These are phyloP conservation scores for Cichladusa arquata DNA, from an alignment of 2,113 vertebrate genomes.

Conservation along the genomic window DNA sequence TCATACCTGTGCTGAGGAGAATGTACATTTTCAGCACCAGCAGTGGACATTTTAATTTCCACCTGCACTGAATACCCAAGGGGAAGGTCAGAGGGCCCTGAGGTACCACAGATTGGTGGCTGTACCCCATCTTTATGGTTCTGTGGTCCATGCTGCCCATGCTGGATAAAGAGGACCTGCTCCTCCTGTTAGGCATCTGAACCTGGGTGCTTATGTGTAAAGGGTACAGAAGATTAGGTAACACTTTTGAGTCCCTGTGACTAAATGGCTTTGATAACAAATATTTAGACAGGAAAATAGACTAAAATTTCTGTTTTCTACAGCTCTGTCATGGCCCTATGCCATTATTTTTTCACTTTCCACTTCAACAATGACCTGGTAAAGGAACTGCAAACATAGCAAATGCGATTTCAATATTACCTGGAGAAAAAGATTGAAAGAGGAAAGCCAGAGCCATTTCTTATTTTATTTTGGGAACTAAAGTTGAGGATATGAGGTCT, in stretches of 20 bases:
- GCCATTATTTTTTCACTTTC: not conserved
- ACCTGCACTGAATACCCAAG: not conserved
- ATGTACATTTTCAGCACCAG: not conserved
- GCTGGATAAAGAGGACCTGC: not conserved
- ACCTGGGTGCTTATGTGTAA: not conserved
- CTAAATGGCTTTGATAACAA: not conserved
- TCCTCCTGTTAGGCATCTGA: not conserved
- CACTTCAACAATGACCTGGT: not conserved
- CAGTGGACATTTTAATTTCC: not conserved
- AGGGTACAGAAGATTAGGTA: not conserved
- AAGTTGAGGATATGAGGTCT: conserved; percentile 38
- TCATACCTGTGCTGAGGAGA: not conserved
- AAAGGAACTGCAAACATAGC: not conserved
- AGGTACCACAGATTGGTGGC: not conserved
- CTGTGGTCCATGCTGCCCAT: not conserved
- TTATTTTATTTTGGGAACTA: conserved; percentile 23
- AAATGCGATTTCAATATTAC: not conserved
- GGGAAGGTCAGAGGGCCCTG: not conserved
- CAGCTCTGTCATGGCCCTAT: not conserved
- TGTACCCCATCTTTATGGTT: not conserved
- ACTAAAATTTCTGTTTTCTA: not conserved
- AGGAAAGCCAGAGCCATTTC: not conserved
- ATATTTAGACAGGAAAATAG: not conserved
- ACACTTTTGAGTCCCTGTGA: not conserved
- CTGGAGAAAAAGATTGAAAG: not conserved